Percentiles rank a stretch among this genome's conserved stretches.
phyloP scores from a whole-genome alignment of 64 coral and sea anemone genomes.

The Pocillopora damicornis region DNA sequence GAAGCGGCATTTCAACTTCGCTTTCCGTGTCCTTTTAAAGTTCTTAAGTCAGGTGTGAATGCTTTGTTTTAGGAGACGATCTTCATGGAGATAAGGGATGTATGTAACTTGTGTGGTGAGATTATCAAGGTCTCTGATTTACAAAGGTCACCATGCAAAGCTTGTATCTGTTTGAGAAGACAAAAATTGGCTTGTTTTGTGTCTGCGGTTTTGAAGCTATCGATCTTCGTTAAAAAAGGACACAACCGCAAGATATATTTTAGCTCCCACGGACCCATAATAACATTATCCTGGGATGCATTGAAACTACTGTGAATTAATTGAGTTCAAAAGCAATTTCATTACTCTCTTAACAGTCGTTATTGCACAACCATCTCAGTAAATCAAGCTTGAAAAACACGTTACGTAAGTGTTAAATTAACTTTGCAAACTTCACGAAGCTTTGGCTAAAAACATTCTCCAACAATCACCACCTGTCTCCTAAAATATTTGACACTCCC shows the following conservation, averaged over 20 bases:
- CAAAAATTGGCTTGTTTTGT: not conserved
- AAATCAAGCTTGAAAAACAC: not conserved
- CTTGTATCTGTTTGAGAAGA: not conserved
- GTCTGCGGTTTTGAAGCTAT: constrained; percentile 1
- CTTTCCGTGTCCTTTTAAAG: not conserved
- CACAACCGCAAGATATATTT: not conserved
- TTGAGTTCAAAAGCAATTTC: not conserved
- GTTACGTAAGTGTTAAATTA: not conserved
- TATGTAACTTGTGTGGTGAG: not conserved
- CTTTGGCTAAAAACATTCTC: not conserved
- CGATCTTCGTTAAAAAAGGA: not conserved
- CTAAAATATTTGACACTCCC: not conserved
- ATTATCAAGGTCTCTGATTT: not conserved
- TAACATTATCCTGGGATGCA: not conserved
- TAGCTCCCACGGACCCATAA: not conserved
- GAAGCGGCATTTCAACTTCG: not conserved
- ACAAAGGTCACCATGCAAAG: not conserved
- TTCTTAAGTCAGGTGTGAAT: not conserved
- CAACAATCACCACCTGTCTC: not conserved
- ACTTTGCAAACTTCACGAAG: not conserved
- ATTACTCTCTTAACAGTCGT: not conserved
- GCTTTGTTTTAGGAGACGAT: not conserved
- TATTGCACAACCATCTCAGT: not conserved
- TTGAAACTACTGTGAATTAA: not conserved
- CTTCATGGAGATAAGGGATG: not conserved